A percentile compares a stretch with the other conserved stretches of the same genome.
These are phyloP conservation scores for Proctacanthus coquilletti DNA, from an alignment of 1,140 invertebrate genomes.

Conservation along the genomic window DNA sequence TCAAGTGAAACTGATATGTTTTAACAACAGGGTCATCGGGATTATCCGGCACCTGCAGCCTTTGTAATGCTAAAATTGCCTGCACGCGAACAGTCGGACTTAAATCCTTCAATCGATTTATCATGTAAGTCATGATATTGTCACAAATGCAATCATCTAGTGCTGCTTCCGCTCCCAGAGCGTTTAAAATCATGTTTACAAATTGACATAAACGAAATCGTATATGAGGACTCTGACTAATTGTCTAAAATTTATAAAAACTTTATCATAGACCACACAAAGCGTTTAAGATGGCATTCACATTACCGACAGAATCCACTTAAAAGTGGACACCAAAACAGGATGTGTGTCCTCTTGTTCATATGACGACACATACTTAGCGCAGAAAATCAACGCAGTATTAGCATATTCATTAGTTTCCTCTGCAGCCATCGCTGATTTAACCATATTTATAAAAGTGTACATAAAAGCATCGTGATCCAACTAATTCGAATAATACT, in stretches of 20 bases:
- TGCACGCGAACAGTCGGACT: slow-evolving; percentile 52
- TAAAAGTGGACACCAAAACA: slow-evolving; percentile 37
- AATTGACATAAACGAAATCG: slow-evolving; percentile 60
- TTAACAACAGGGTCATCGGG: slow-evolving; percentile 60
- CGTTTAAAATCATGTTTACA: slow-evolving; percentile 52
- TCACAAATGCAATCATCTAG: slow-evolving; percentile 63
- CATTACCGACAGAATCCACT: slow-evolving; percentile 32
- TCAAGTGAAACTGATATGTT: slow-evolving; percentile 61
- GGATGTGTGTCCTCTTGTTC: slow-evolving; percentile 36
- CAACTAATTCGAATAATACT: slow-evolving; percentile 22
- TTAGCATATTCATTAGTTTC: slow-evolving; percentile 46
- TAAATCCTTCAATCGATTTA: slow-evolving; percentile 39
- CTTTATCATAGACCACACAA: slow-evolving; percentile 2
- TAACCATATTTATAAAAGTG: slow-evolving; percentile 37
- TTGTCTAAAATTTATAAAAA: slow-evolving; percentile 12
- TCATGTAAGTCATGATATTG: slow-evolving; percentile 51
- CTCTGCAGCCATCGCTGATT: slow-evolving; percentile 39
- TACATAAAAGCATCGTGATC: slow-evolving; percentile 33
- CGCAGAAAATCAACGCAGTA: slow-evolving; percentile 44
- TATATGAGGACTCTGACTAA: slow-evolving; percentile 31
- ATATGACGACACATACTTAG: slow-evolving; percentile 43
- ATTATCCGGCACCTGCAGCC: slow-evolving; percentile 64
- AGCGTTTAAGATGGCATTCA: too few relatives aligned
- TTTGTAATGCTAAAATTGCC: slow-evolving; percentile 59
- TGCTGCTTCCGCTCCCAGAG: slow-evolving; percentile 57